Base-by-base conservation (phyloP, 2,113 vertebrate species). In the Camarhynchus parvulus region DNA sequence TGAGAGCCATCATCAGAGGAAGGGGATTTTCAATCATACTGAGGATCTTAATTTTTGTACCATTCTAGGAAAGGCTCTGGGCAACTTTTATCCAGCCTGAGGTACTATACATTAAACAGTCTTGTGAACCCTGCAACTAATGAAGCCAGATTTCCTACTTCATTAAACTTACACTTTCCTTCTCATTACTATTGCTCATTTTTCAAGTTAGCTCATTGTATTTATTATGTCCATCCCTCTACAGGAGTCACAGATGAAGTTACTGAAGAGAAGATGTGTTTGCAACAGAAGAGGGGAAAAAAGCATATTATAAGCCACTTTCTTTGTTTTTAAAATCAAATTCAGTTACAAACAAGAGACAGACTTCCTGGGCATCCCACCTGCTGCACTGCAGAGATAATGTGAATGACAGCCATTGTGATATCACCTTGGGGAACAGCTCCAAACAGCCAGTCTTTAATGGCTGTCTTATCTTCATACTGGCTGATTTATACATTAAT, bases 311-410 rank as follows among this genome's bases (percentile, higher is more conserved):
- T 61, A 15, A 94, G 53, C 24, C 68, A 24, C 59, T 74, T 89
- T 9, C 58, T 90, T 96, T 87, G 81, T 76, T 95, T 95, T 67
- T 50, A 73, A 87, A 93, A 90, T 77, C 82, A 69, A 96, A 94
- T 85, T 83, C 59, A 39, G 35, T 27, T 55, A 20, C 50, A 58
- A 42, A 88, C n/a, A 82, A 83, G 70, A 68, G 37, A 44, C 44
- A 87, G 53, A 28, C n/a, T 76, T 93, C 28, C 41, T 24, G 30
- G 92, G 41, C 58, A 73, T 76, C 67, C 39, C 59, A 64, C 72
- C 31, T 3, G 0, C 82, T 94, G 90, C 67, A 93, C 7, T 88
- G 85, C 78, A 93, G 90, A 93, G 92, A 96, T 94, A 93, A 90
- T 66, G 53, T 76, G 90, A 93, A 46, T 87, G 82, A 92, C 92